Evolutionary conservation across 2,113 vertebrate genomes (phyloP).

Genomic region (Vombatus ursinus): DNA sequence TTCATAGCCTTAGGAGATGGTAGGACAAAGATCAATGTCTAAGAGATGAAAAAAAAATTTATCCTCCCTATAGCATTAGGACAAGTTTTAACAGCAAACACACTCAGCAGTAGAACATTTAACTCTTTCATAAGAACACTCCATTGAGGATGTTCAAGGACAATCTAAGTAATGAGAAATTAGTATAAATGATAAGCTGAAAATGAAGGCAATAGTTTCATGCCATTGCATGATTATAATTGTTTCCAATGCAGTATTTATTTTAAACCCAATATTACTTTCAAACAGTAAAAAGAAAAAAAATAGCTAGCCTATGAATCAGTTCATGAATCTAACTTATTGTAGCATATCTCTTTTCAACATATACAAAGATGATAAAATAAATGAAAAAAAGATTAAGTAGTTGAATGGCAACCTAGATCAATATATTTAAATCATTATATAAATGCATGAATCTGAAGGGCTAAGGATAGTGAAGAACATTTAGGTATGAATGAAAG

Average conservation of each 20-base stretch:
- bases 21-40: not conserved
- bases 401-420: not conserved
- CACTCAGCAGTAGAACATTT: not conserved
- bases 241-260: not conserved
- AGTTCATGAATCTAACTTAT: not conserved
- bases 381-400: not conserved
- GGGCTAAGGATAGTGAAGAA: not conserved
- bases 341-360: not conserved
- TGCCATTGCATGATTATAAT: not conserved
- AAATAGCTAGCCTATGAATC: not conserved
- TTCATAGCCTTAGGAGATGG: not conserved
- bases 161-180: not conserved
- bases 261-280: not conserved
- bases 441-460: not conserved
- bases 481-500: not conserved
- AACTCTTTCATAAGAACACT: not conserved
- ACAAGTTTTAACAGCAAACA: not conserved
- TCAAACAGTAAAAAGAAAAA: not conserved
- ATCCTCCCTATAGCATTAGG: not conserved
- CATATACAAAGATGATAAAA: not conserved
- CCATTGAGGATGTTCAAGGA: not conserved
- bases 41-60: not conserved
- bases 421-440: not conserved
- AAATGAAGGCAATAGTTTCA: not conserved
- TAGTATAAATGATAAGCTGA: not conserved